A percentile compares a stretch with the other conserved stretches of the same genome.
Evolutionary conservation across 2,113 vertebrate species (phyloP).

Genomic region (Empidonax alnorum): DNA sequence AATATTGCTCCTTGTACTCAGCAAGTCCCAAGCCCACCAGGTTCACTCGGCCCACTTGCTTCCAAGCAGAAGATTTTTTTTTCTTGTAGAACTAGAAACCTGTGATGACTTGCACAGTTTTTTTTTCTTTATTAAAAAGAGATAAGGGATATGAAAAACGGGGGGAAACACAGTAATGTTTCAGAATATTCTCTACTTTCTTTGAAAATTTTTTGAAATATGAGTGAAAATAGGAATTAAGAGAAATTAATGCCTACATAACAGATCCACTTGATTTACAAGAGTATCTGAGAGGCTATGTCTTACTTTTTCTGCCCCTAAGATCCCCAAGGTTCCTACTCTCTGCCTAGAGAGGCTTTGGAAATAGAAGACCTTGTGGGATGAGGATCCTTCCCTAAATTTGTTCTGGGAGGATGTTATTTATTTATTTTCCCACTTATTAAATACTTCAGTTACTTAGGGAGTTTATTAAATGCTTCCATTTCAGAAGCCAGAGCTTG

Average conservation of each 20-base stretch:
- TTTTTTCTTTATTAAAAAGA: background rate
- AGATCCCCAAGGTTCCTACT: background rate
- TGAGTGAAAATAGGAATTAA: background rate
- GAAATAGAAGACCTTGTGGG: background rate
- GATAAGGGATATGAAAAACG: background rate
- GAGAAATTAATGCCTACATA: background rate
- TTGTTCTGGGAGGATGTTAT: background rate
- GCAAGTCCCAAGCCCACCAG: background rate
- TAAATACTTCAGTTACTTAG: slow-evolving; percentile 22
- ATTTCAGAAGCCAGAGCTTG: slow-evolving; percentile 34
- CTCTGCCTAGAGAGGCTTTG: background rate
- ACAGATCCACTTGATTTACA: background rate
- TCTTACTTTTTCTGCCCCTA: background rate
- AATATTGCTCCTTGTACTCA: background rate
- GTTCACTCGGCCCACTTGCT: background rate
- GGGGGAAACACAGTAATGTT: background rate
- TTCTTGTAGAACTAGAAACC: background rate
- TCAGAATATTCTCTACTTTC: background rate
- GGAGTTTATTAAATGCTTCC: slow-evolving; percentile 35
- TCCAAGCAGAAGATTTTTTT: background rate
- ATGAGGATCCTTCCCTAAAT: background rate
- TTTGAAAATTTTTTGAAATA: background rate
- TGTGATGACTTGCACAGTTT: background rate
- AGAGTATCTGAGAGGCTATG: background rate
- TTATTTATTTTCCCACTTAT: slow-evolving; percentile 43